phyloP scores from a whole-genome alignment of 1,140 invertebrate species.

The Drosophila parvula region DNA sequence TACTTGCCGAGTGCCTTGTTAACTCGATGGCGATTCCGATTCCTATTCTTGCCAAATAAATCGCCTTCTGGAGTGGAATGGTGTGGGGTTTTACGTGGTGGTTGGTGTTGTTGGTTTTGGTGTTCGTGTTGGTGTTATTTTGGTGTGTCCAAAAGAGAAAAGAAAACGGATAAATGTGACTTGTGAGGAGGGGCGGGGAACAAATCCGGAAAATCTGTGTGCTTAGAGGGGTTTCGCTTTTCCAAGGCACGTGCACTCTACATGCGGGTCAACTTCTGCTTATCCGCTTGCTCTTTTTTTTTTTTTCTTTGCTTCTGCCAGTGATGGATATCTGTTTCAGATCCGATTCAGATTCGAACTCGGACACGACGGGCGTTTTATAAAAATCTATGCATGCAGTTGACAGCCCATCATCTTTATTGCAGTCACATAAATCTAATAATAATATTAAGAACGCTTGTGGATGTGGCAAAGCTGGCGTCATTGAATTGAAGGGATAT shows the following conservation, averaged over 20 bases:
- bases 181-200: slow-evolving; percentile 1
- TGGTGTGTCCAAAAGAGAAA: slow-evolving; percentile 16
- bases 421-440: slow-evolving; percentile 21
- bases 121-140: background rate
- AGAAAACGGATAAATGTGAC: slow-evolving; percentile 31
- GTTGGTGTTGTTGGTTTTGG: too few relatives aligned
- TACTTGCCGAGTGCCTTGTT: slow-evolving; percentile 83
- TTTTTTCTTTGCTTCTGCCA: background rate
- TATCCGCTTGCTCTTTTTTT: background rate
- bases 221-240: slow-evolving; percentile 19
- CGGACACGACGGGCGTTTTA: slow-evolving; percentile 10
- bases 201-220: slow-evolving; percentile 22
- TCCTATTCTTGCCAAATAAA: slow-evolving; percentile 73
- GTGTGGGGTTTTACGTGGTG: background rate
- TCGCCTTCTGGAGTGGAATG: slow-evolving; percentile 65
- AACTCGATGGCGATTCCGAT: slow-evolving; percentile 76
- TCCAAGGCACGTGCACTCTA: slow-evolving; percentile 38
- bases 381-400: slow-evolving; percentile 40
- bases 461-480: background rate
- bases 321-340: slow-evolving; percentile 46
- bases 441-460: background rate
- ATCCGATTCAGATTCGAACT: slow-evolving; percentile 4
- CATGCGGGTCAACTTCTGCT: slow-evolving; percentile 31
- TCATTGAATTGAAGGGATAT: background rate
- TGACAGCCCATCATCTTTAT: slow-evolving; percentile 41